Base-by-base conservation (phyloP, 2,113 vertebrate species). In the Triplophysa tibetana region DNA sequence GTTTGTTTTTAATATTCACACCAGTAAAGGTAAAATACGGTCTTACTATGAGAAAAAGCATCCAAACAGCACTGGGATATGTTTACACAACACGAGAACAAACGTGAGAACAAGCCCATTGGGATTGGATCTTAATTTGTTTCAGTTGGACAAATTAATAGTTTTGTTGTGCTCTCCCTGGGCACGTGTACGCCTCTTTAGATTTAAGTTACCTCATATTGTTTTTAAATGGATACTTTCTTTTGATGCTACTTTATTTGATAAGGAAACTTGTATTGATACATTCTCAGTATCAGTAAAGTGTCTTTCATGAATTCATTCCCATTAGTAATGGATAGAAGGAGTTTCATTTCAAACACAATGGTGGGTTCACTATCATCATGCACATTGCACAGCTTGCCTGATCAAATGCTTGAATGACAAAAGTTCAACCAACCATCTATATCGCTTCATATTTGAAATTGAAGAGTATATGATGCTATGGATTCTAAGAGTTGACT, bases 81-180 rank as follows among this genome's bases (percentile, higher is more conserved):
- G 17, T 70, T 56, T n/a, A 70, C 50, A 38, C 10, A 21, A n/a
- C 33, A 56, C 50, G 26, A 29, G 24, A 54, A 13, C 23, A 33
- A 54, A 54, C 68, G 17, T 3, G 17, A 70, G 48, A 38, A 16
- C 50, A 23, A 45, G 33, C 50, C 50, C 50, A 56, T 3, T 70
- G 69, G 69, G 69, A 33, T 70, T 24, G 69, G 69, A 26, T 4
- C 33, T 19, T 70, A 26, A 52, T 54, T 72, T 70, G 26, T 72
- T 48, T 56, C 50, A n/a, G 50, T 72, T 72, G 50, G 50, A 72
- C 50, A 56, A 72, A 72, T 50, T 72, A 9, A n/a, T 26, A 33
- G 23, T 33, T 33, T 50, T 69, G 23, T 52, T 52, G 17, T 9
- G 17, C 50, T 12, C 24, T 16, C 48, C 7, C 33, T 38, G 33